Evolutionary conservation across 2,113 vertebrate genomes (phyloP).

Genomic region (Engraulis encrasicolus): DNA sequence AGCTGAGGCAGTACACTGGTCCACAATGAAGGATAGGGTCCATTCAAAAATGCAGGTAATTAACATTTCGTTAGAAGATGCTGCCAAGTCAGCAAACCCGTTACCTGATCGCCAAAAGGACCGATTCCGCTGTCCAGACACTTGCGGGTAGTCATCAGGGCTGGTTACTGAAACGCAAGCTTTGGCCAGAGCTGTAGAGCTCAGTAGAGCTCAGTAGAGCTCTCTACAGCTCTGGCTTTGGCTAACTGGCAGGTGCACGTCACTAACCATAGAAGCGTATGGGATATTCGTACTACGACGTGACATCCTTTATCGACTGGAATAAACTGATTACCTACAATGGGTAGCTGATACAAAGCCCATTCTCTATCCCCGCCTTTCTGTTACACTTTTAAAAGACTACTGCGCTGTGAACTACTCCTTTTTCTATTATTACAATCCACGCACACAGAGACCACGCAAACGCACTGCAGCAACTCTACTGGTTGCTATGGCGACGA

Average conservation of each 20-base stretch:
- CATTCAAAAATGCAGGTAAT: not conserved
- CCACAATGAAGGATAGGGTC: not conserved
- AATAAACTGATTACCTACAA: constrained; percentile 3
- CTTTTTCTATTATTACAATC: constrained; percentile 14
- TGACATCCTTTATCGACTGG: not conserved
- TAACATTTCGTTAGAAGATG: not conserved
- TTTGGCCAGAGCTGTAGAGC: no score
- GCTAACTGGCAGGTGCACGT: not conserved
- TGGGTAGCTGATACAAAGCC: not conserved
- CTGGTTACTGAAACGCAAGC: not conserved
- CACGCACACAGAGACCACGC: constrained; percentile 51
- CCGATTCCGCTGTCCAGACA: not conserved
- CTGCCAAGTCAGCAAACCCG: not conserved
- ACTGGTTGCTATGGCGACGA: constrained; percentile 69
- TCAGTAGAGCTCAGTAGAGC: no score
- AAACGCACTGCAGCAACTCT: constrained; percentile 47
- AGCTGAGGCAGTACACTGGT: not conserved
- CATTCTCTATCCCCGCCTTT: not conserved
- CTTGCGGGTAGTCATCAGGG: not conserved
- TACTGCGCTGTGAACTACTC: not conserved
- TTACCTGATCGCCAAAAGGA: not conserved
- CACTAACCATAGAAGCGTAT: not conserved
- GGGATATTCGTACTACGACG: not conserved
- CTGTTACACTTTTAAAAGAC: not conserved
- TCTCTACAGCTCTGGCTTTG: no score